Evolutionary conservation across 2,797 vertebrate genomes (phyloP).

Genomic region (Myoxocephalus aenaeus): DNA sequence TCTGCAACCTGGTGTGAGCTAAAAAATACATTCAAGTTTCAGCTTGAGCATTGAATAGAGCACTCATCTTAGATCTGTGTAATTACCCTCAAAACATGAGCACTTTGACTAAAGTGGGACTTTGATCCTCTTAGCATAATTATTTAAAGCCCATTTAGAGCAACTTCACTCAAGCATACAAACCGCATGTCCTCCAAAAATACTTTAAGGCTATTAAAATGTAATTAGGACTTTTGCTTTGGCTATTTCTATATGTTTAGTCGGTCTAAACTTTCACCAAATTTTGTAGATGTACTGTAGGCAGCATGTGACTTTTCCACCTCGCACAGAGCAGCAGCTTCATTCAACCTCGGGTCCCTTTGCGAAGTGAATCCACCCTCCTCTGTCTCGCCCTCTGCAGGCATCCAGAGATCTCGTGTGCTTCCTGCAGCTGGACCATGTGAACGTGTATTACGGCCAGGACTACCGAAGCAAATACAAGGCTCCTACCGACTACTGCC

Average conservation of each 20-base stretch:
- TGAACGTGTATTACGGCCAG: conserved; percentile 97
- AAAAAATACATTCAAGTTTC: neutral
- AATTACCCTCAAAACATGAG: neutral
- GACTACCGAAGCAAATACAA: conserved; percentile 98
- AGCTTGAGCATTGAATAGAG: neutral
- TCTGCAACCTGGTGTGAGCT: neutral
- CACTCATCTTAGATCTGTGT: neutral
- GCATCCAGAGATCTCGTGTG: conserved; percentile 95
- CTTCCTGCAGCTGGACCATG: conserved; percentile 96
- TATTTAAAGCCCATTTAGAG: conserved; percentile 44
- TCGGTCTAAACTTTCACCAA: neutral
- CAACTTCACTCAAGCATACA: neutral
- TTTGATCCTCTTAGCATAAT: conserved; percentile 16
- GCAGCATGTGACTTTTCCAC: neutral
- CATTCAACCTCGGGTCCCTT: neutral
- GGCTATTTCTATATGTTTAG: neutral
- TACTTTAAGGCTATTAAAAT: neutral
- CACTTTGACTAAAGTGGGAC: neutral
- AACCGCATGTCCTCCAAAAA: neutral
- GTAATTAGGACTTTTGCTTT: neutral
- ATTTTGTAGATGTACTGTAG: neutral
- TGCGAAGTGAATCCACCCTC: neutral
- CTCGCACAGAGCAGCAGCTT: neutral
- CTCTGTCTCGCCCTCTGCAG: conserved; percentile 72
- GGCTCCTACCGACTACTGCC: conserved; percentile 96